Evolutionary conservation across 2,113 vertebrate species (phyloP).

Genomic region (Felis chaus): DNA sequence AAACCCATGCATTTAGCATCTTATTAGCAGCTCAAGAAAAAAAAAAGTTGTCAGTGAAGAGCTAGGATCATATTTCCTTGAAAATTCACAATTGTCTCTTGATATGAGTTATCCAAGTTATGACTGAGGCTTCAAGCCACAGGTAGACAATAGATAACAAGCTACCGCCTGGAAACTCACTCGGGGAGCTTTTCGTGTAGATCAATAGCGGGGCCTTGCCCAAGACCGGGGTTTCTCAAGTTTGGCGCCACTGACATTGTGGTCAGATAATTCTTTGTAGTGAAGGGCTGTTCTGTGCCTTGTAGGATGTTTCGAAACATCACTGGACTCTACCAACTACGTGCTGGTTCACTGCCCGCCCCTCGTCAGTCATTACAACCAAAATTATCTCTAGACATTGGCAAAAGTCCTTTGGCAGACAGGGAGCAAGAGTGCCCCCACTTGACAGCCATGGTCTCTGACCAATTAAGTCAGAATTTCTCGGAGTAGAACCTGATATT

Average conservation of each 20-base stretch:
- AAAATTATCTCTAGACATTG: conserved; percentile 15
- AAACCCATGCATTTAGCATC: background rate
- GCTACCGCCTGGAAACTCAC: background rate
- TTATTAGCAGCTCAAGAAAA: conserved; percentile 23
- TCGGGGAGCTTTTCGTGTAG: background rate
- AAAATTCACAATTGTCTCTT: conserved; percentile 45
- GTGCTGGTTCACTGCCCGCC: background rate
- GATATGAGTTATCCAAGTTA: conserved; percentile 41
- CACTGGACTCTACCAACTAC: background rate
- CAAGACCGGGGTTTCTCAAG: background rate
- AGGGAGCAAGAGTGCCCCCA: background rate
- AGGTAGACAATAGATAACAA: background rate
- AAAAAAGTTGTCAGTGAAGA: background rate
- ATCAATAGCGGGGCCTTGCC: background rate
- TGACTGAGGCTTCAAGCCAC: background rate
- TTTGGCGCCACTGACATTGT: background rate
- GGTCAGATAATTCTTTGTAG: background rate
- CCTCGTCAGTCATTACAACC: background rate
- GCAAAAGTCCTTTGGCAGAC: background rate
- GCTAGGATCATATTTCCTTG: background rate
- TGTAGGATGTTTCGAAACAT: background rate
- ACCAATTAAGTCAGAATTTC: background rate
- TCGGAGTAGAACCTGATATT: background rate
- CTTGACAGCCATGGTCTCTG: background rate
- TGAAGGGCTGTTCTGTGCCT: background rate